Evolutionary conservation across 2,113 vertebrate species (phyloP), one percentile per base, ranked within the genome.

Genomic region (Onychostoma macrolepis): DNA sequence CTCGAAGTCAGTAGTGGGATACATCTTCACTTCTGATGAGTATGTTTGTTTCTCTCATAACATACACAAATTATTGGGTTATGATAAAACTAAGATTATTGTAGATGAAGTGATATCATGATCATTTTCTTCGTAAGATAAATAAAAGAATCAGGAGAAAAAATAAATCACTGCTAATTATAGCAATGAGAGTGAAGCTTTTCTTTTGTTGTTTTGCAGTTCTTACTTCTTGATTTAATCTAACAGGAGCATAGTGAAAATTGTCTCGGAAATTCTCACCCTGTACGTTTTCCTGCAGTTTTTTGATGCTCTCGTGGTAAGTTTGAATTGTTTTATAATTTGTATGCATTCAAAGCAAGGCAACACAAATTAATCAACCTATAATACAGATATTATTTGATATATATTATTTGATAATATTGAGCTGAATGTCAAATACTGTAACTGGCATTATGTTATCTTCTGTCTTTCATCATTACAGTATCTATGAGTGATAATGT

Each of bases 11-110:
- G 74, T 95, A 43, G 15, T 97, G 43, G 96, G 93, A 83, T 95
- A 92, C 83, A 93, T 97, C 88, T 98, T 98, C 87, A 98, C 96
- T 85, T 87, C 79, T 21, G 96, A 98, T 90, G 88, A 88, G 97
- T 98, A 90, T 91, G 97, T 96, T 13, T 21, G 17, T 41, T 12
- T n/a, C 7, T 2, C 13, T 11, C 5, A 43, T 63, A 56, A 30
- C n/a, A 50, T 76, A 56, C n/a, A 63, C 5, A 26, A 6, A 28
- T 50, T 33, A 41, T 19, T 79, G 17, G 17, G 12, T 71, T 43
- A 56, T n/a, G 26, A 81, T 9, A 17, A 36, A 61, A 56, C 11
- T 21, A 24, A 6, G 6, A 56, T 78, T 67, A 33, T 41, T 24
- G 11, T 80, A 17, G 3, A 83, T 71, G 17, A 28, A 72, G 67